These are phyloP conservation scores for Xestia rhomboidea DNA, from an alignment of 2,888 invertebrate species.

Conservation along the genomic window DNA sequence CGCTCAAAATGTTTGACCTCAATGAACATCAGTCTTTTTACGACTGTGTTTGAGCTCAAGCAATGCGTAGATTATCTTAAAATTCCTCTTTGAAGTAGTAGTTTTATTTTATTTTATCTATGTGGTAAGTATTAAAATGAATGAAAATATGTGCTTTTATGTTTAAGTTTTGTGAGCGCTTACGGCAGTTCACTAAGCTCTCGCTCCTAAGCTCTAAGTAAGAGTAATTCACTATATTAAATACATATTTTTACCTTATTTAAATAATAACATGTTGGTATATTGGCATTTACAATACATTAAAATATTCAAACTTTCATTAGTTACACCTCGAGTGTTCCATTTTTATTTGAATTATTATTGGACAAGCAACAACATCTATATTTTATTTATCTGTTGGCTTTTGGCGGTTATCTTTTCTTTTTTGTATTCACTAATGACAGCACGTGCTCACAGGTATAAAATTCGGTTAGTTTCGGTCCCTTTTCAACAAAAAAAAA, in stretches of 20 bases:
- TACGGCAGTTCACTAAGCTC: background rate
- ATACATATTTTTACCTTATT: background rate
- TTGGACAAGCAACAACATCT: slow-evolving; percentile 41
- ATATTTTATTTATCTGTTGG: slow-evolving; percentile 66
- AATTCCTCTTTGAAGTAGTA: slow-evolving; percentile 27
- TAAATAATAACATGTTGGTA: background rate
- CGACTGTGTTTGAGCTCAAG: slow-evolving; percentile 71
- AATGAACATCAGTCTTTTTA: slow-evolving; percentile 78
- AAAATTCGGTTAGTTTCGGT: slow-evolving; percentile 71
- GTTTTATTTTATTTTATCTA: slow-evolving; percentile 33
- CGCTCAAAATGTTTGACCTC: slow-evolving; percentile 72
- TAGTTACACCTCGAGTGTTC: slow-evolving; percentile 7
- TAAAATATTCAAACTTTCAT: too few species aligned
- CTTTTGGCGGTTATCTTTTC: slow-evolving; percentile 70
- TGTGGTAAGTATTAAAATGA: slow-evolving; percentile 10
- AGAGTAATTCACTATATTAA: background rate
- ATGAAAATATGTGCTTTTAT: background rate
- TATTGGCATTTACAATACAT: background rate
- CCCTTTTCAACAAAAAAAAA: slow-evolving; percentile 63
- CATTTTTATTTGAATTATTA: slow-evolving; percentile 22
- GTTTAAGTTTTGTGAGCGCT: background rate
- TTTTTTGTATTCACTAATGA: slow-evolving; percentile 71
- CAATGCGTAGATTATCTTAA: slow-evolving; percentile 50
- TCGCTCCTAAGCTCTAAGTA: background rate
- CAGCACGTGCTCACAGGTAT: slow-evolving; percentile 78